Evolutionary conservation across 2,113 vertebrate species (phyloP), one percentile per base, ranked within the genome.

Genomic region (Syngnathus floridae): DNA sequence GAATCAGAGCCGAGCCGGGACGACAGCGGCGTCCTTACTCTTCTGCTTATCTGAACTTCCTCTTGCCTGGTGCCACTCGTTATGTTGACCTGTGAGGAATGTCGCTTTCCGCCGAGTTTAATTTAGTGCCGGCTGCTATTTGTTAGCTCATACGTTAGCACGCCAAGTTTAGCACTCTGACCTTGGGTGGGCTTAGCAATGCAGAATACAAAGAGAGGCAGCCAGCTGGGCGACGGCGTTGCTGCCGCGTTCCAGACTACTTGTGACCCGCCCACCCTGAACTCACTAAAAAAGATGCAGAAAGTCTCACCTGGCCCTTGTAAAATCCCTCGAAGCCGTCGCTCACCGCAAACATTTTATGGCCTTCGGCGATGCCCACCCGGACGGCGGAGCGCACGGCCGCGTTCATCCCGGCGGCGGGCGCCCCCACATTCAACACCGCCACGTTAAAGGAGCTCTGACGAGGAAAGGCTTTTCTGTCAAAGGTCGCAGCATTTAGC

Each of bases 301-400:
- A 31, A 31, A 31, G 26, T 31, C 66, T 46, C 26, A 86, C 95
- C 89, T 96, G 92, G 65, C 95, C 95, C 67, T 84, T 93, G 72
- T 90, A 88, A 45, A 98, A 94, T 48, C 96, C 96, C 80, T 98
- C 95, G 37, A 98, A 98, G 13, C 96, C 95, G 11, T 98, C 95
- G 11, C 81, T 95, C 74, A 98, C 80, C 0, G 94, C 93, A 0
- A 95, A 92, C 92, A 98, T 94, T 65, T 86, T 96, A 86, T 97
- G 95, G 7, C 96, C 96, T 11, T 97, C 92, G 0, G 93, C 84
- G 45, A 98, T 95, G 58, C 96, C 95, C 64, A 94, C 91, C 36
- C 96, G 88, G 58, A 98, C 93, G 0, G 95, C 94, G 0, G 96
- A 90, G 0, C 96, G 93, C 37, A 98, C 95, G 0, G 96, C 96